Percentiles rank a stretch among this genome's conserved stretches.
phyloP scores from a whole-genome alignment of 2,888 invertebrate genomes.

The Ophonus ardosiacus region DNA sequence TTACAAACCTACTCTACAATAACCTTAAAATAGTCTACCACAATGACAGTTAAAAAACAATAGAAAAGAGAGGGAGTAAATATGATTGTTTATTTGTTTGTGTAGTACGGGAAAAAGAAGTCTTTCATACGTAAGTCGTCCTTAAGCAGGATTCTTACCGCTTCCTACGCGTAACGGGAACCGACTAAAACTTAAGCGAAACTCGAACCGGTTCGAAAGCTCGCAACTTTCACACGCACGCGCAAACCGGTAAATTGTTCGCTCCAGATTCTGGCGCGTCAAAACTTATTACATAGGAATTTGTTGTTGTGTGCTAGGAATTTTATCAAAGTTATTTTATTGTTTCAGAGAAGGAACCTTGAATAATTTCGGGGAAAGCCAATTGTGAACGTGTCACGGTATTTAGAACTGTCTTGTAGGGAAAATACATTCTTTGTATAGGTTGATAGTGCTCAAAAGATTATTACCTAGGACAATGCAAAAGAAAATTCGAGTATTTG shows the following conservation, averaged over 20 bases:
- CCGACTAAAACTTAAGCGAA: conserved; percentile 44
- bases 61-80: neutral
- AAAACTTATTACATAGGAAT: conserved; percentile 1
- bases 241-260: conserved; percentile 33
- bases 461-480: no score
- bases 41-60: neutral
- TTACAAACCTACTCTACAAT: conserved; percentile 33
- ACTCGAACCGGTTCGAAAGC: conserved; percentile 23
- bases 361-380: neutral
- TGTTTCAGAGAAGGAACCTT: neutral
- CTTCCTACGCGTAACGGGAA: conserved; percentile 6
- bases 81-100: neutral
- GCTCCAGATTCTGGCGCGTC: conserved; percentile 1
- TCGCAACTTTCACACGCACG: conserved; percentile 44
- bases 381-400: neutral
- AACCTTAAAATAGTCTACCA: neutral
- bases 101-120: neutral
- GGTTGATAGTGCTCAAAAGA: no score
- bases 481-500: no score
- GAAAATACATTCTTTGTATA: no score
- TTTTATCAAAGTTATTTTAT: conserved; percentile 7
- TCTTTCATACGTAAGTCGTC: neutral
- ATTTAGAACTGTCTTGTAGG: no score
- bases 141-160: conserved; percentile 21
- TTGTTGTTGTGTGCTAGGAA: neutral